phyloP scores from a whole-genome alignment of 2,888 invertebrate genomes.

The Pammene fasciana region DNA sequence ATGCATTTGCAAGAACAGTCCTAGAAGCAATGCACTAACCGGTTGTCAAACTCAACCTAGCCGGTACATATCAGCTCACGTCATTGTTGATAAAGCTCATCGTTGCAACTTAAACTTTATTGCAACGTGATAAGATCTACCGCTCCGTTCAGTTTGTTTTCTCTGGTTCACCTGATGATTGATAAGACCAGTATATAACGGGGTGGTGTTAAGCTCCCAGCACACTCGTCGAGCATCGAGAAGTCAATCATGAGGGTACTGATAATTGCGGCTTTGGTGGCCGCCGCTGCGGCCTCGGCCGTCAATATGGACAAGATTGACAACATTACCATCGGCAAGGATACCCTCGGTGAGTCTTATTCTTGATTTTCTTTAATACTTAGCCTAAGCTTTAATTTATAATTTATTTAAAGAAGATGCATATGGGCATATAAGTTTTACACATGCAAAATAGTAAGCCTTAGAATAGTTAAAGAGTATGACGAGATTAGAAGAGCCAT shows the following conservation, averaged over 20 bases:
- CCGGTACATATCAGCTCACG: constrained; percentile 8
- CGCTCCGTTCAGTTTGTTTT: background rate
- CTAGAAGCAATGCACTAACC: background rate
- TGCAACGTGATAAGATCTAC: background rate
- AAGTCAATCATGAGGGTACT: constrained; percentile 60
- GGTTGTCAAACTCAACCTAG: background rate
- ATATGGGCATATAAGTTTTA: too few relatives aligned
- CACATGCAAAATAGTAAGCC: too few relatives aligned
- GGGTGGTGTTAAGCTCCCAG: background rate
- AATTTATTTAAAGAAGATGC: too few relatives aligned
- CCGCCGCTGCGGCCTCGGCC: constrained; percentile 63
- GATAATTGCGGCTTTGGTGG: constrained; percentile 60
- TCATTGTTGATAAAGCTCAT: background rate
- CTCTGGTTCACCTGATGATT: constrained; percentile 8
- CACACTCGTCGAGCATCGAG: constrained; percentile 20
- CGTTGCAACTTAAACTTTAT: background rate
- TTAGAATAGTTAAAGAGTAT: too few relatives aligned
- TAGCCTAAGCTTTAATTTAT: too few relatives aligned
- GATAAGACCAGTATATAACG: constrained; percentile 60
- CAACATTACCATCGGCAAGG: constrained; percentile 63
- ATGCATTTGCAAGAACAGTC: background rate
- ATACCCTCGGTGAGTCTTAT: constrained; percentile 62
- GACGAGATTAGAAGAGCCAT: too few relatives aligned
- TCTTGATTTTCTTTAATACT: background rate
- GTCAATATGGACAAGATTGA: constrained; percentile 60